Conservation (phyloP, 2,888 invertebrate genomes). For the Peribatodes rhomboidaria region DNA sequence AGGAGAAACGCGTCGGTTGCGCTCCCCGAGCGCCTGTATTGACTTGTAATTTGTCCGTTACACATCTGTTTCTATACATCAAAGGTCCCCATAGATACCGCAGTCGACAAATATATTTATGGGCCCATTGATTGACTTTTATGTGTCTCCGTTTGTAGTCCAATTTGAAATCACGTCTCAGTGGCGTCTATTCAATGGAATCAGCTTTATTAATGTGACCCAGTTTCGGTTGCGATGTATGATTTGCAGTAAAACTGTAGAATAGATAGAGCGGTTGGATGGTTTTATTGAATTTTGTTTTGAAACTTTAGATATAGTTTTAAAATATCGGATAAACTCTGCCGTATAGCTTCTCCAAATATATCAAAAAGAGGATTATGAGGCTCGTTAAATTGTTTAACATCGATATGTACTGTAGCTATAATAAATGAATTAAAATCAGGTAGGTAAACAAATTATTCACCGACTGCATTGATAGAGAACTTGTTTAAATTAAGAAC, state of each 20-base stretch:
- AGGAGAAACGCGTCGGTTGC: too few relatives aligned
- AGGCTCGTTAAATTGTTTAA: too few relatives aligned
- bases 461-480: too few relatives aligned
- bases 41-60: too few relatives aligned
- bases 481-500: too few relatives aligned
- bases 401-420: too few relatives aligned
- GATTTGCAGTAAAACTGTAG: slow-evolving; percentile 26
- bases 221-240: slow-evolving; percentile 32
- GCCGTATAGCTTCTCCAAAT: too few relatives aligned
- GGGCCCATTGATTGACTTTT: slow-evolving; percentile 47
- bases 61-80: slow-evolving; percentile 17
- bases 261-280: background rate
- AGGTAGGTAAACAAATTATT: too few relatives aligned
- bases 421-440: too few relatives aligned
- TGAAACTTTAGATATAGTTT: background rate
- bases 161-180: slow-evolving; percentile 50
- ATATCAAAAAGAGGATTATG: too few relatives aligned
- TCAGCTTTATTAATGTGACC: slow-evolving; percentile 50
- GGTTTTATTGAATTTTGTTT: slow-evolving; percentile 6
- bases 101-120: slow-evolving; percentile 46
- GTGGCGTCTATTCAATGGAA: slow-evolving; percentile 48
- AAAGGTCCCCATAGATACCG: slow-evolving; percentile 27
- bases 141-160: slow-evolving; percentile 42
- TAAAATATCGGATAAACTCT: too few relatives aligned
- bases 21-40: too few relatives aligned